These are phyloP conservation scores for Drosophila arawakana DNA, from an alignment of 1,140 invertebrate genomes.

Conservation along the genomic window DNA sequence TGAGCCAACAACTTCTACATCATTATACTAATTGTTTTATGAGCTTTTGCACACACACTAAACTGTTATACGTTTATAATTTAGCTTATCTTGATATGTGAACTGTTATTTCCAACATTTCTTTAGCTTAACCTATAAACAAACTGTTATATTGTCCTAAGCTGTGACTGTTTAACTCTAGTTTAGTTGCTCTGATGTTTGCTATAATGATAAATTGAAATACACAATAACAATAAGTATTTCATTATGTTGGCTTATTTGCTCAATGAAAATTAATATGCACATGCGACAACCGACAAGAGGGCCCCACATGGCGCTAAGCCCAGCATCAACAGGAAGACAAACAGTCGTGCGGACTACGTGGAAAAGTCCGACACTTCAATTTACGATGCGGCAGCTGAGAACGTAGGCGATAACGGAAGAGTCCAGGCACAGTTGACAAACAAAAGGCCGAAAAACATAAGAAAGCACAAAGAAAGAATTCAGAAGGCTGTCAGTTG, in stretches of 20 bases:
- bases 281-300: conserved; percentile 10
- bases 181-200: neutral
- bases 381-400: conserved; percentile 33
- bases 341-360: conserved; percentile 39
- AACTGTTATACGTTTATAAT: too few species aligned
- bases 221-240: conserved; percentile 40
- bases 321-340: conserved; percentile 29
- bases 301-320: conserved; percentile 45
- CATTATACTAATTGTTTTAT: too few species aligned
- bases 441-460: conserved; percentile 37
- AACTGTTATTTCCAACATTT: neutral
- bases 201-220: conserved; percentile 15
- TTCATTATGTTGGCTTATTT: conserved; percentile 54
- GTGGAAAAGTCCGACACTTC: conserved; percentile 29
- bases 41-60: neutral
- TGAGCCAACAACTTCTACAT: too few species aligned
- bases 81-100: neutral
- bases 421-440: conserved; percentile 17
- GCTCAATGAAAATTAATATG: conserved; percentile 62
- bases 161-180: neutral
- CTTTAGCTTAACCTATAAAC: neutral
- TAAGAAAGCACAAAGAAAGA: conserved; percentile 41
- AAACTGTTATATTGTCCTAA: neutral
- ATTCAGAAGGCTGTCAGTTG: too few species aligned
- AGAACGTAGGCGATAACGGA: conserved; percentile 25